Evolutionary conservation across 2,797 vertebrate species (phyloP), one percentile per base, ranked within the genome.

Genomic region (Loris lydekkerianus): DNA sequence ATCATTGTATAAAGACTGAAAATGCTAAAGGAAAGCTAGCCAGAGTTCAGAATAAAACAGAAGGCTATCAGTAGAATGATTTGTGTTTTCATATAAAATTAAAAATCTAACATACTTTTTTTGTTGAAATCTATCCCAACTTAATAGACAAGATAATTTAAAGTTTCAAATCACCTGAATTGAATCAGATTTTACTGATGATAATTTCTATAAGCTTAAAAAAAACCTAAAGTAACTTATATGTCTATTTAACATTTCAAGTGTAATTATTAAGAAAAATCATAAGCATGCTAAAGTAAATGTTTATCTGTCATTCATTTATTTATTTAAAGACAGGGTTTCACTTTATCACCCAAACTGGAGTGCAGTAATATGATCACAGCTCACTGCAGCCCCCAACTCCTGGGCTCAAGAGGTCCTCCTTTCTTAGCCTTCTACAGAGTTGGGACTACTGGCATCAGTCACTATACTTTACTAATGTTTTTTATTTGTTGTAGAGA

Each of bases 11-110:
- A 63, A 76, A 92, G 15, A 67, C 8, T 60, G 27, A 76, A 95
- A 89, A 87, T 73, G 27, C 2, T 6, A 94, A 87, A 92, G 84
- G 37, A 90, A 94, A 94, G 14, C 31, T n/a, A 43, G 37, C 29
- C 67, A 86, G 31, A 81, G 76, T 92, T 84, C 58, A 94, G 81
- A 86, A 76, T 87, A 87, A 78, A 73, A 61, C 21, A 83, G 31
- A 89, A 70, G n/a, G 15, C 13, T 37, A 15, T 27, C 49, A 60
- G 56, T 61, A 84, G 86, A 89, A 84, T 34, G 37, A 76, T 8
- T 31, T 56, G 2, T 60, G 58, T 75, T 86, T 95, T 88, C 61
- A 86, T 21, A 31, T 76, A 86, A 82, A 94, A 93, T 90, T 29
- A 65, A 89, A 88, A 76, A 58, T 75, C 60, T 56, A 72, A 83